A percentile compares a stretch with the other conserved stretches of the same genome.
These are phyloP conservation scores for Oxystoma pomonae DNA, from an alignment of 2,888 invertebrate species.

Conservation along the genomic window DNA sequence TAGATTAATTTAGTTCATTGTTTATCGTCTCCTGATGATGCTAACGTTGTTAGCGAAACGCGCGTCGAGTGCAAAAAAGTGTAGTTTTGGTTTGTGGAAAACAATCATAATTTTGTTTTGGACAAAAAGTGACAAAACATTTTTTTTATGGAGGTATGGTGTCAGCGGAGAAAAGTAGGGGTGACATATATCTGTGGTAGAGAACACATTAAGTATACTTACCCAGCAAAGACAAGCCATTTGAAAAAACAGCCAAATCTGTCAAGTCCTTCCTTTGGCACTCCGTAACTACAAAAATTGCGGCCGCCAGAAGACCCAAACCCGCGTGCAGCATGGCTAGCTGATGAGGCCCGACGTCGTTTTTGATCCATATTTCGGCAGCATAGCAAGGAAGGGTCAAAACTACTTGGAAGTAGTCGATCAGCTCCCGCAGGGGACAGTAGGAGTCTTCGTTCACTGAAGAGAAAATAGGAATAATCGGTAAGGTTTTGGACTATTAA, in stretches of 20 bases:
- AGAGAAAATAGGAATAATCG: slow-evolving; percentile 10
- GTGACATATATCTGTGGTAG: too few species aligned
- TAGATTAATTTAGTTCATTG: too few species aligned
- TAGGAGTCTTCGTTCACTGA: slow-evolving; percentile 29
- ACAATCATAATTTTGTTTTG: too few species aligned
- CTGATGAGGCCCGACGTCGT: slow-evolving; percentile 24
- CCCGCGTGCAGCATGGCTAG: slow-evolving; percentile 24
- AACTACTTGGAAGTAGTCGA: slow-evolving; percentile 28
- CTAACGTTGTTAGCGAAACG: too few species aligned
- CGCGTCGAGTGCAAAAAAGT: too few species aligned
- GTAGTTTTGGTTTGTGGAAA: too few species aligned
- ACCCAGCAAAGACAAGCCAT: slow-evolving; percentile 9
- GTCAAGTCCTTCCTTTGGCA: slow-evolving; percentile 30
- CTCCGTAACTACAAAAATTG: slow-evolving; percentile 26
- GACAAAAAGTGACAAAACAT: too few species aligned
- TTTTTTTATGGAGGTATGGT: too few species aligned
- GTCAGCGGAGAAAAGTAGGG: too few species aligned
- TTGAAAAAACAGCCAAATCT: slow-evolving; percentile 28
- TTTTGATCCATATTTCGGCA: slow-evolving; percentile 26
- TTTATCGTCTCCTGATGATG: too few species aligned
- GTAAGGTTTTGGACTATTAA: too few species aligned
- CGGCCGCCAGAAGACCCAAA: slow-evolving; percentile 22
- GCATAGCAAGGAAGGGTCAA: slow-evolving; percentile 27
- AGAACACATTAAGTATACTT: too few species aligned
- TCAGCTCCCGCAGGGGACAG: slow-evolving; percentile 25